Conservation (phyloP, 2,797 vertebrate species). For the Pitangus sulphuratus region DNA sequence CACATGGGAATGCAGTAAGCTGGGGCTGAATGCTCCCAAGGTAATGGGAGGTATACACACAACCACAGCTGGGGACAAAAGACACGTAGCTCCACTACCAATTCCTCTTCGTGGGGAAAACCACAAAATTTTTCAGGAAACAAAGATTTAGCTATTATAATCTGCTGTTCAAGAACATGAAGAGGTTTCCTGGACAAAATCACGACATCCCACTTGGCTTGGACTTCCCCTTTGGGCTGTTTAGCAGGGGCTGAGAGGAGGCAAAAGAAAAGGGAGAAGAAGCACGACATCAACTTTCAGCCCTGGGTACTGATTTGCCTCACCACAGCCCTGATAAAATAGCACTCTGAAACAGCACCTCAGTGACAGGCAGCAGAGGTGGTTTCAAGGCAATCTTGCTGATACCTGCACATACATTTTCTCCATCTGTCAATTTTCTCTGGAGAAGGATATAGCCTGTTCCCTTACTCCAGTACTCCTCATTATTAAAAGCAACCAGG, state of each 20-base stretch:
- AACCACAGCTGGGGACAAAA: not conserved
- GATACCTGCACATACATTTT: constrained; percentile 23
- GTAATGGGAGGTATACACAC: not conserved
- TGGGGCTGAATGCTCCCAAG: not conserved
- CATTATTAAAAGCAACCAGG: not conserved
- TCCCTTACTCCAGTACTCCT: not conserved
- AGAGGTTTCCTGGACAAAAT: not conserved
- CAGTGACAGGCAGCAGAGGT: not conserved
- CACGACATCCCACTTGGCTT: accelerated
- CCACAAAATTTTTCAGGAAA: not conserved
- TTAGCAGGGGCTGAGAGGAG: not conserved
- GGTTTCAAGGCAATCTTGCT: constrained; percentile 11
- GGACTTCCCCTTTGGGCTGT: not conserved
- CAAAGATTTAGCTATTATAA: not conserved
- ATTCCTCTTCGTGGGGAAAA: not conserved
- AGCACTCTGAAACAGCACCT: not conserved
- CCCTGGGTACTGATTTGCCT: not conserved
- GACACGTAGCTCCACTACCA: not conserved
- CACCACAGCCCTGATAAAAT: not conserved
- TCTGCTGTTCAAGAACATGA: not conserved
- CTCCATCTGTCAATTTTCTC: constrained; percentile 39
- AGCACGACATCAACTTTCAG: not conserved
- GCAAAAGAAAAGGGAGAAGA: not conserved
- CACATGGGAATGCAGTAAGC: not conserved
- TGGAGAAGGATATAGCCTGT: constrained; percentile 13